Base-by-base conservation (phyloP, 2,113 vertebrate genomes). In the Trichechus manatus region DNA sequence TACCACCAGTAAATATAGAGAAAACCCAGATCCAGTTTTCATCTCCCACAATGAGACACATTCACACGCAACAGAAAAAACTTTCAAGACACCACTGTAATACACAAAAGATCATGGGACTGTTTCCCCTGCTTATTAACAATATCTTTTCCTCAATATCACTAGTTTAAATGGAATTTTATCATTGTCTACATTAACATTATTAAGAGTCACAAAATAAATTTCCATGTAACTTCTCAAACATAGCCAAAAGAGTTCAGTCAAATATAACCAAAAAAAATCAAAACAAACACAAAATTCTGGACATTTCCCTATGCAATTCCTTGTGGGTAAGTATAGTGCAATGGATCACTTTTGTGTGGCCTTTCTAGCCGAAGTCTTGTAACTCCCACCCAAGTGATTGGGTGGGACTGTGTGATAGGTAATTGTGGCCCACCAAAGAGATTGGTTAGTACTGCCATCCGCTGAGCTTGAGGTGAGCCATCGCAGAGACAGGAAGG, bases 111-210 rank as follows among this genome's bases (percentile, higher is more conserved):
- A 59, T 61, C 15, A 74, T 42, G 11, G 20, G 1, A 83, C 9
- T 87, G 4, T 75, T 96, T 77, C 56, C 33, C 39, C 17, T 50
- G 39, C 31, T 72, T 77, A 50, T 50, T 90, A 90, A 61, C 17
- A 84, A 33, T 61, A 83, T 42, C 75, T 27, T 78, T 87, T 87
- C 7, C 29, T 82, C 72, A 75, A 6, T 82, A 90, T 79, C 33
- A 91, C 13, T 39, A 72, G 42, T 63, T 84, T 82, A 72, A 63
- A 53, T 47, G 14, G 36, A 91, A 53, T 91, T 84, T 80, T 85
- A 85, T 66, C 31, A 95, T 80, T 47, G 83, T 74, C 84, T 72
- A 70, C 36, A 90, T 56, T 91, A 87, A 74, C 44, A 89, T 70
- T 80, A 33, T 29, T 47, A 39, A 81, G 7, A 87, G 31, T 72